These are phyloP conservation scores for Epizoanthus ramosus DNA, from an alignment of 92 coral and sea anemone genomes.

Conservation along the genomic window DNA sequence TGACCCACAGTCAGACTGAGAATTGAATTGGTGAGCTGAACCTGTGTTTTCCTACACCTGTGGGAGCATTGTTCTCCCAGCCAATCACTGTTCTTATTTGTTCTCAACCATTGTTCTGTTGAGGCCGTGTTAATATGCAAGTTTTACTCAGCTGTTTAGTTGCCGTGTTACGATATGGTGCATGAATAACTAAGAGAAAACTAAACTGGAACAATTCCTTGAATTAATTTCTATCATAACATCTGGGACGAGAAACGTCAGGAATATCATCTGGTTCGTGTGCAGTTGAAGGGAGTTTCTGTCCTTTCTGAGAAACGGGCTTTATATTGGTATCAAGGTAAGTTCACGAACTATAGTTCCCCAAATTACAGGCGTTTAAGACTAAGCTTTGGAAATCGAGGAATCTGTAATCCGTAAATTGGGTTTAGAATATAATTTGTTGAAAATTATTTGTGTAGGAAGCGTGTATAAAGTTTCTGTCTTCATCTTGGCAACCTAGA, in stretches of 20 bases:
- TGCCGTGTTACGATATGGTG: slow-evolving; percentile 26
- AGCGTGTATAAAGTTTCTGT: too few relatives aligned
- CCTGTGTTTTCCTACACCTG: slow-evolving; percentile 11
- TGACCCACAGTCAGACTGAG: background rate
- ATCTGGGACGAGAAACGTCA: background rate
- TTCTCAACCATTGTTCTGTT: background rate
- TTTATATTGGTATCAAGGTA: too few relatives aligned
- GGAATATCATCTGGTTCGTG: too few relatives aligned
- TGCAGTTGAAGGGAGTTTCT: background rate
- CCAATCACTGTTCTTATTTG: slow-evolving; percentile 16
- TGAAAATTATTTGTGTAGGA: too few relatives aligned
- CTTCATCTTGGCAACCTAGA: too few relatives aligned
- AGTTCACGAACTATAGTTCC: too few relatives aligned
- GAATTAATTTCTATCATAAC: background rate
- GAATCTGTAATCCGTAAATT: too few relatives aligned
- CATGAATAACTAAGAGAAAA: slow-evolving; percentile 19
- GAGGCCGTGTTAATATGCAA: slow-evolving; percentile 11
- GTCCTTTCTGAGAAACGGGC: too few relatives aligned
- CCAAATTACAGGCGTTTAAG: too few relatives aligned
- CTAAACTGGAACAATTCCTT: background rate
- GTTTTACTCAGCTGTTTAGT: slow-evolving; percentile 35
- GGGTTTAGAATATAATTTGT: too few relatives aligned
- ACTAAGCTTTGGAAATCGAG: too few relatives aligned
- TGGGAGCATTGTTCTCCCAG: background rate
- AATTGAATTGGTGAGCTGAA: background rate